phyloP scores from a whole-genome alignment of 2,113 vertebrate genomes.

The Tenrec ecaudatus region DNA sequence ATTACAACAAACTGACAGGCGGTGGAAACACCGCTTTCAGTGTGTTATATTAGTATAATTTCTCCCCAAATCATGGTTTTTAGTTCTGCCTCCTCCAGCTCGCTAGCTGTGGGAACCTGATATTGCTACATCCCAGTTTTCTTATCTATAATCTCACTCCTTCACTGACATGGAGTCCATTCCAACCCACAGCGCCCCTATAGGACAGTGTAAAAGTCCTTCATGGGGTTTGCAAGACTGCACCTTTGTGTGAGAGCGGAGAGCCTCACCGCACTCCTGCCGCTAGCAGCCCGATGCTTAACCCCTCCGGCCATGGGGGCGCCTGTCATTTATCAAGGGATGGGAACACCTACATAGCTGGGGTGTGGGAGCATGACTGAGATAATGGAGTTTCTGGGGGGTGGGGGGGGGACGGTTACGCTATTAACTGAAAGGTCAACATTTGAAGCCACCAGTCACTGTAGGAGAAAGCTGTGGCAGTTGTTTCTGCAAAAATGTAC shows the following conservation, averaged over 20 bases:
- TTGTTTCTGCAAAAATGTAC: background rate
- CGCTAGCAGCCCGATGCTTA: too few species aligned
- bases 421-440: background rate
- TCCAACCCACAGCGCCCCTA: too few species aligned
- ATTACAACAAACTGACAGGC: background rate
- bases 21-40: background rate
- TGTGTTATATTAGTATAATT: constrained; percentile 52
- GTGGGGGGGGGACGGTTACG: background rate
- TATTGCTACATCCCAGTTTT: background rate
- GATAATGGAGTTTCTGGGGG: background rate
- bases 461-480: background rate
- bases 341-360: background rate
- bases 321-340: background rate
- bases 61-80: background rate
- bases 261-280: too few species aligned
- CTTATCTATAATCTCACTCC: background rate
- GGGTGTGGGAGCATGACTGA: background rate
- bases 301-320: too few species aligned
- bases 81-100: constrained; percentile 13
- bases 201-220: too few species aligned
- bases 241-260: too few species aligned
- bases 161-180: too few species aligned
- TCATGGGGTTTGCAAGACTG: too few species aligned
- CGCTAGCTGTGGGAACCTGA: background rate
- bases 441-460: background rate